A percentile compares a stretch with the other conserved stretches of the same genome.
phyloP scores from a whole-genome alignment of 2,113 vertebrate genomes.

The Hystrix brachyura region DNA sequence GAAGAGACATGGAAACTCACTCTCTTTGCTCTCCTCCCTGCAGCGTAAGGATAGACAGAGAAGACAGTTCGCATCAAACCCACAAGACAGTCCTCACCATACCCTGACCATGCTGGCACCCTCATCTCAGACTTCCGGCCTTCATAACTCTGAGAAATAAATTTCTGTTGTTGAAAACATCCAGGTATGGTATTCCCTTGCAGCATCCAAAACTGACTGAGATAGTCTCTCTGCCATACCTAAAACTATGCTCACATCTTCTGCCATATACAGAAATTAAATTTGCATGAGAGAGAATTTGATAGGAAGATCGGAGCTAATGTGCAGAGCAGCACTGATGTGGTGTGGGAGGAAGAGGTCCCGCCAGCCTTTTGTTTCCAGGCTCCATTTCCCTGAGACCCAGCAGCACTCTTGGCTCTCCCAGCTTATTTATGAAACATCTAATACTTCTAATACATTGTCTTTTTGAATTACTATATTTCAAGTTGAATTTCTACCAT shows the following conservation, averaged over 20 bases:
- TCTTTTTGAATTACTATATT: neutral
- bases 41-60: neutral
- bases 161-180: neutral
- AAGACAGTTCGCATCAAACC: neutral
- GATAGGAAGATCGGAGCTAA: neutral
- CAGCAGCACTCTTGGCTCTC: neutral
- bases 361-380: neutral
- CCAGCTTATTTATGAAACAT: neutral
- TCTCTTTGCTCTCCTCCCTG: neutral
- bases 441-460: neutral
- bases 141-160: neutral
- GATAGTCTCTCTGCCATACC: neutral
- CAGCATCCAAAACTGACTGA: neutral
- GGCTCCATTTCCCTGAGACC: neutral
- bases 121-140: neutral
- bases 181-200: neutral
- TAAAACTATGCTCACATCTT: neutral
- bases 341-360: neutral
- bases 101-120: neutral
- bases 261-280: neutral
- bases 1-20: neutral
- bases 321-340: neutral
- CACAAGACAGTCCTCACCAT: neutral
- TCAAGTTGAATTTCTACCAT: constrained; percentile 3
- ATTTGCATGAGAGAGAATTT: neutral